phyloP scores from a whole-genome alignment of 92 coral and sea anemone species.

The Diadumene lineata region DNA sequence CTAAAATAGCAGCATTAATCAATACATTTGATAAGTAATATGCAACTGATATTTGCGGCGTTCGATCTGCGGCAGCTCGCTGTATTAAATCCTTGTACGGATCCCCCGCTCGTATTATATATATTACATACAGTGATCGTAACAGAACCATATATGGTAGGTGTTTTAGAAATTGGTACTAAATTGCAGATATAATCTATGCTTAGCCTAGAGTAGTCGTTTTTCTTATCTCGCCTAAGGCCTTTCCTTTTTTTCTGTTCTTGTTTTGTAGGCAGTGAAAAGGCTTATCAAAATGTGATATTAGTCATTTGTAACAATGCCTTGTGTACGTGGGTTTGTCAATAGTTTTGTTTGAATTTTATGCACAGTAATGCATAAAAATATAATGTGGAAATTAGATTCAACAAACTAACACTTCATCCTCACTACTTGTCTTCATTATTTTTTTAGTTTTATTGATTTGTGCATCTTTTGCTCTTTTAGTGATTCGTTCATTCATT shows the following conservation, averaged over 20 bases:
- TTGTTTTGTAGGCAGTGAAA: neutral
- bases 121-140: too few species aligned
- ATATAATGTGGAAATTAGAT: too few species aligned
- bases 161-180: neutral
- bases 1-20: too few species aligned
- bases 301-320: neutral
- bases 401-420: too few species aligned
- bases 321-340: neutral
- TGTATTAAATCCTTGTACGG: too few species aligned
- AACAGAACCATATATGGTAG: neutral
- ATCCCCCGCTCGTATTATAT: too few species aligned
- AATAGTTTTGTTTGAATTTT: neutral
- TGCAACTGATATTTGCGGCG: neutral
- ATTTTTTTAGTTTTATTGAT: too few species aligned
- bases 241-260: neutral
- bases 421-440: too few species aligned
- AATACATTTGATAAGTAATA: too few species aligned
- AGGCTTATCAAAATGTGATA: neutral
- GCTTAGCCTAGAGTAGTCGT: neutral
- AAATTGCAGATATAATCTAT: neutral
- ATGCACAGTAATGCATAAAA: too few species aligned
- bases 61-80: too few species aligned
- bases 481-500: neutral
- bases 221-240: slow-evolving; percentile 1
- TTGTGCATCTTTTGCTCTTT: too few species aligned